Base-by-base conservation (phyloP, 2,113 vertebrate genomes). In the Serinus canaria region DNA sequence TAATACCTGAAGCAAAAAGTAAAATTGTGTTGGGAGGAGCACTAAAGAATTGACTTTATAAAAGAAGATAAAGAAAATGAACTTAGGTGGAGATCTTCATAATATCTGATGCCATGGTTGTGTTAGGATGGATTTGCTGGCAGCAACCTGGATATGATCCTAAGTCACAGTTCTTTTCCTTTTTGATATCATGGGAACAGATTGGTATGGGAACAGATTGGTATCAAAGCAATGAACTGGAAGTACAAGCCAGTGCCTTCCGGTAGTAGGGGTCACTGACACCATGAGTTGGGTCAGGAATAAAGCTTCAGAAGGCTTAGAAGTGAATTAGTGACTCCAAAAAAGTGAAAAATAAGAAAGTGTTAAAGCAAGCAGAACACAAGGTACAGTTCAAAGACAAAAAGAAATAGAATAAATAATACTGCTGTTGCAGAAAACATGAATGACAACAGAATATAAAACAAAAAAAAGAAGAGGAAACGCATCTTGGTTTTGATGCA, bases 381-480 rank as follows among this genome's bases (percentile, higher is more conserved):
- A 89, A 94, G n/a, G 50, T 44, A 67, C 90, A 91, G 49, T 49
- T 75, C 82, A 85, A 82, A 79, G 62, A 50, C 44, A 91, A 64
- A 84, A 84, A 86, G 14, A 27, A 87, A 78, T 13, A 28, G 30
- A 72, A 63, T 72, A 79, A 82, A 47, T 60, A 85, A 82, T 49
- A 68, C 11, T 68, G 58, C n/a, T 83, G 31, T 46, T 47, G n/a
- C 41, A 90, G 62, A 87, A 82, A 85, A 83, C 0, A 1, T 24
- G 37, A 72, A 75, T 60, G 69, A 79, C 18, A 62, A 81, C 16
- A 72, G 74, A 68, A 5, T 56, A n/a, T 15, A 35, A 72, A 85
- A 72, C 23, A 84, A 81, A 90, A 53, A 44, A 94, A 62, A 27
- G 22, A 91, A 90, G 50, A 93, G 31, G 22, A 87, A 89, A 67